Evolutionary conservation across 2,888 invertebrate genomes (phyloP), one percentile per base, ranked within the genome.

Genomic region (Hirtodrosophila trivittata): DNA sequence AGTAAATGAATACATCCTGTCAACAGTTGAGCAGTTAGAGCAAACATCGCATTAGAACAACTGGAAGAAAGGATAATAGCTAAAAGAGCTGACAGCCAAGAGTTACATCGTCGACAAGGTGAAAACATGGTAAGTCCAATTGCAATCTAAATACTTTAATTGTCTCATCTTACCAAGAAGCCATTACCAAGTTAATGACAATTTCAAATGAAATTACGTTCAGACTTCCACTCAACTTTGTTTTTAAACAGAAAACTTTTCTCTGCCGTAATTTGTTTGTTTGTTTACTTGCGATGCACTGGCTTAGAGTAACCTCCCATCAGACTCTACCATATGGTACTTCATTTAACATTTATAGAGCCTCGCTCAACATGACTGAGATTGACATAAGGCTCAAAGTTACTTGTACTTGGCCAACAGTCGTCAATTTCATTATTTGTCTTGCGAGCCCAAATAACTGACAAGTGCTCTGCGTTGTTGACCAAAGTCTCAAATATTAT

Each of bases 61-160:
- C n/a, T n/a, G n/a, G n/a, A 21, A 21, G 18, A 21, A 21, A 21
- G 18, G 18, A 21, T 21, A 21, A n/a, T n/a, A 21, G 18, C 2
- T 21, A 21, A 21, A 21, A 5, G 18, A 21, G 5, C 2, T 21
- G 5, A 21, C 5, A 21, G 18, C 18, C 5, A 5, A 3, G 2
- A 21, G 18, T 21, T 21, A 21, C 5, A 21, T 21, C 5, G 18
- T 3, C 3, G 5, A 21, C 3, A 21, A 25, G 25, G 30, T 10
- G 16, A 35, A 54, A 56, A 30, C 46, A 51, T 71, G 62, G 57
- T 52, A 16, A 56, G 57, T 60, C 18, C 75, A 74, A 76, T 69
- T 71, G 74, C 63, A 76, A 60, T 64, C 45, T 59, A 74, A 83
- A 76, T 69, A 66, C 66, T 63, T 60, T 38, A 66, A 72, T 28